These are phyloP conservation scores for Escarpia spicata DNA, from an alignment of 2,888 invertebrate genomes.

Conservation along the genomic window DNA sequence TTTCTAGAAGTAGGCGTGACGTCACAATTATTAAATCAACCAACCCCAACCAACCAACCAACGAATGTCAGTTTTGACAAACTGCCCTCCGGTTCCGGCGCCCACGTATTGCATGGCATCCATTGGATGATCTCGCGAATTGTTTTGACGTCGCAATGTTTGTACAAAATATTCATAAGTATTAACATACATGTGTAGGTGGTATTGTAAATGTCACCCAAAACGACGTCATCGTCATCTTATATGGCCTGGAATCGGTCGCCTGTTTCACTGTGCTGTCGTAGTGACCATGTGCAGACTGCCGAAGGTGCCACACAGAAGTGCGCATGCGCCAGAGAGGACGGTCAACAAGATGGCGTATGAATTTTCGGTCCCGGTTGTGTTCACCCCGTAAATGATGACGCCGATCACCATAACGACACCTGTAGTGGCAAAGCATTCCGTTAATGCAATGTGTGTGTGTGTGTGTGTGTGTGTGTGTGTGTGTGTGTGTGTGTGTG, in stretches of 20 bases:
- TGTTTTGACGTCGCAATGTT: neutral
- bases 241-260: neutral
- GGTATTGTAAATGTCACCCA: neutral
- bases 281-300: neutral
- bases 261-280: neutral
- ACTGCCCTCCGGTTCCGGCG: too few species aligned
- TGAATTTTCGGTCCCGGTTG: neutral
- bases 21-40: too few species aligned
- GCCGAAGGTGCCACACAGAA: neutral
- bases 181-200: neutral
- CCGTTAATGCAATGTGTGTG: too few species aligned
- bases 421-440: neutral
- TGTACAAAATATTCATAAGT: neutral
- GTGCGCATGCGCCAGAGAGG: neutral
- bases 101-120: neutral
- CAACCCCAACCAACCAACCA: too few species aligned
- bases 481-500: too few species aligned
- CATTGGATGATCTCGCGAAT: neutral
- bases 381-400: neutral
- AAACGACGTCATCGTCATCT: neutral
- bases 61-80: too few species aligned
- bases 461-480: too few species aligned
- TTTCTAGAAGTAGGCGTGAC: too few species aligned
- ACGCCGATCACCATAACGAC: neutral
- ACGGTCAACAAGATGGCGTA: neutral